A percentile compares a stretch with the other conserved stretches of the same genome.
These are phyloP conservation scores for Pachypeltis micranthus DNA, from an alignment of 1,140 invertebrate species.

Conservation along the genomic window DNA sequence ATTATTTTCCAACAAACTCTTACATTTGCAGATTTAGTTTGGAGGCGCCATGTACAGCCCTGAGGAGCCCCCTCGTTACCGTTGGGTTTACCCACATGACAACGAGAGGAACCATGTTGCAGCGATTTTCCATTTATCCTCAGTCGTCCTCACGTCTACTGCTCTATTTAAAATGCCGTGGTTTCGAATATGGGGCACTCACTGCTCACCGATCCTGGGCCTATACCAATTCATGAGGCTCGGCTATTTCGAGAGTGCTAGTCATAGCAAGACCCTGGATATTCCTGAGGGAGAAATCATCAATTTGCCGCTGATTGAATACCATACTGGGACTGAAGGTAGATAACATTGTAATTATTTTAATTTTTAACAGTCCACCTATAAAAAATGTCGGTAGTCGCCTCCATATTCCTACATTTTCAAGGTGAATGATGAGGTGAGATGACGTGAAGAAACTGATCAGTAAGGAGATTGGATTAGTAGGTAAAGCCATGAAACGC, in stretches of 20 bases:
- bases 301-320: conserved; percentile 12
- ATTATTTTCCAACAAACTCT: too few relatives aligned
- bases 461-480: too few relatives aligned
- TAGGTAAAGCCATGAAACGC: too few relatives aligned
- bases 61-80: conserved; percentile 9
- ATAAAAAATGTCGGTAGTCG: too few relatives aligned
- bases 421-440: too few relatives aligned
- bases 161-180: conserved; percentile 41
- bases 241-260: conserved; percentile 23
- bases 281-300: conserved; percentile 13
- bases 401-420: too few relatives aligned
- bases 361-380: too few relatives aligned
- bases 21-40: too few relatives aligned
- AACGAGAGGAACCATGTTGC: conserved; percentile 40
- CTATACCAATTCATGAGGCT: conserved; percentile 37
- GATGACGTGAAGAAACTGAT: too few relatives aligned
- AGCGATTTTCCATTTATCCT: conserved; percentile 40
- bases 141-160: conserved; percentile 39
- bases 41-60: conserved; percentile 4
- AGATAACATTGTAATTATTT: too few relatives aligned
- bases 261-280: conserved; percentile 9
- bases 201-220: conserved; percentile 39
- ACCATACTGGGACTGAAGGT: conserved; percentile 19
- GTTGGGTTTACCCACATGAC: conserved; percentile 26
- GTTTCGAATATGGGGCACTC: conserved; percentile 39